Evolutionary conservation across 1,140 invertebrate genomes (phyloP), one percentile per base, ranked within the genome.

Genomic region (Conus betulinus): DNA sequence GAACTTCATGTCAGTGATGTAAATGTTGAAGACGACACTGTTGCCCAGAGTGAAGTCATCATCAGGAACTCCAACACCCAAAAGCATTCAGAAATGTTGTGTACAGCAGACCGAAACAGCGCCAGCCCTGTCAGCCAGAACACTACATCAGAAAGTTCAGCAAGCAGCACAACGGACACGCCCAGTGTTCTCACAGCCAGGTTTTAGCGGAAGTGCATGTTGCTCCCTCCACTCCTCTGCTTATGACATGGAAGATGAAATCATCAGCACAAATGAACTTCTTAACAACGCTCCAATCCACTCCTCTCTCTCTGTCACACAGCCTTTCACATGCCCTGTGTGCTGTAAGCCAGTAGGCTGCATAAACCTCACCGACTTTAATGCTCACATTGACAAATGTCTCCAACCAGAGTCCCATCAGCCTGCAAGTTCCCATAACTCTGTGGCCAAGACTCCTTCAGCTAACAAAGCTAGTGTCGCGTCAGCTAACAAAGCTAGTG

Each of bases 301-400:
- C n/a, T n/a, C 78, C 20, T 78, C 51, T 17, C 17, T 25, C 23
- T 83, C 71, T 39, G 55, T 55, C 20, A n/a, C 20, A 60, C 71
- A 84, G 39, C 82, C 51, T 10, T 88, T 88, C 78, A 55, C 63
- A 7, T 93, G 92, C 87, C 92, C 92, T 27, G 92, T 93, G 0
- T 93, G 92, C 89, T 63, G 83, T 39, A 85, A 90, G 83, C 82
- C 83, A 11, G 53, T 91, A 13, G 74, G 83, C 27, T 91, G 90
- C 85, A 85, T 86, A 27, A 89, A 89, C 81, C 81, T 93, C 25
- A 87, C 82, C n/a, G 79, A 88, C 0, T 91, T 93, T 71, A 93
- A 92, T 87, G 88, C 86, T 84, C 92, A 93, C 88, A 90, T 93
- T 81, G 92, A 93, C 87, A 83, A 87, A 6, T 93, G 92, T 83